Base-by-base conservation (phyloP, 2,797 vertebrate genomes). In the Acrossocheilus wenchowensis region DNA sequence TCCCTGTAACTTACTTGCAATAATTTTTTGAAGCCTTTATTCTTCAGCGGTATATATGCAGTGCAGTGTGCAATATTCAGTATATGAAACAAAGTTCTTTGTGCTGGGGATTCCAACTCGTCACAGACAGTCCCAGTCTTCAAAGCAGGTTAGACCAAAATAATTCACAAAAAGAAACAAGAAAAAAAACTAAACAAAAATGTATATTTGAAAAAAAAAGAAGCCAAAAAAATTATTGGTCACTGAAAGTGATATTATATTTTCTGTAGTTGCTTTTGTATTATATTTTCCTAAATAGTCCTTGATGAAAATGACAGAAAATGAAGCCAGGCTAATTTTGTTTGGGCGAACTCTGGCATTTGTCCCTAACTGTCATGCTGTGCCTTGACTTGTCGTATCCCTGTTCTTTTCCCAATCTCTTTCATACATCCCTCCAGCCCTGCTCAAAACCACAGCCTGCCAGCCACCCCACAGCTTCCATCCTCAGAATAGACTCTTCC, bases 231-330 rank as follows among this genome's bases (percentile, higher is more conserved):
- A 88, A 86, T 92, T 95, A 94, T 93, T 91, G 85, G 92, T 96
- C 95, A 95, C 95, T 95, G 43, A 94, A 93, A 95, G 96, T 95
- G 94, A 95, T 94, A 96, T 95, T 97, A 96, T 96, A 95, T 97
- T 97, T 97, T 96, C 97, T 95, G 95, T 96, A 96, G 94, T 92
- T 96, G 94, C 96, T 96, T 97, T 98, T 98, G 95, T 98, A 98
- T 97, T 98, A 96, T 99, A 98, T 99, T 99, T 99, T 98, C 97
- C 95, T 98, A 98, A 97, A 97, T 95, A 94, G 96, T 96, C 92
- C 96, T 91, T 91, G 91, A 88, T 88, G 89, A 90, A 86, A 86
- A 86, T 89, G 75, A 94, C 88, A 90, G 92, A 64, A 93, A 87
- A 95, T 95, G 87, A 93, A 89, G 93, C 90, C 92, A 92, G 92